phyloP scores from a whole-genome alignment of 2,113 vertebrate species.

The Anolis carolinensis region DNA sequence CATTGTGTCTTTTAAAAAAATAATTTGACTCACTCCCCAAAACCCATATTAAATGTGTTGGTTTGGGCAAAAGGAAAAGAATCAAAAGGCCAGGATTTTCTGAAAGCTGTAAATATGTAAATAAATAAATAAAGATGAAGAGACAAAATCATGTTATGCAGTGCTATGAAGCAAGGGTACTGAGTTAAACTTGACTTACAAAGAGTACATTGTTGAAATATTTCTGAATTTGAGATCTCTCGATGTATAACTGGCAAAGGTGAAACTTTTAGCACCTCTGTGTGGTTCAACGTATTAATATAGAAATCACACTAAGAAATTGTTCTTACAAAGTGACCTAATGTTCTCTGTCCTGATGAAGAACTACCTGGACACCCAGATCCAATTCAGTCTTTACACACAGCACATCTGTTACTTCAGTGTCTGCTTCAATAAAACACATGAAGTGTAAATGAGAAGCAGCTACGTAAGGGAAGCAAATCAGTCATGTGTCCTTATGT shows the following conservation, averaged over 20 bases:
- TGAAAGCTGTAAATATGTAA: background rate
- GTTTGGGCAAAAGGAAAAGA: background rate
- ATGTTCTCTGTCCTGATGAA: background rate
- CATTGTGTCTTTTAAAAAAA: background rate
- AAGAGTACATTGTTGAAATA: background rate
- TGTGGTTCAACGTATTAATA: background rate
- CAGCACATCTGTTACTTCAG: background rate
- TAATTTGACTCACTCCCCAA: background rate
- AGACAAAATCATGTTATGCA: constrained; percentile 12
- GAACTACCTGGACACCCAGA: background rate
- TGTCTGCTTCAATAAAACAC: background rate
- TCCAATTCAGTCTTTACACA: background rate
- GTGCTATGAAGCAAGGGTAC: background rate
- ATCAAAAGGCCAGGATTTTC: background rate
- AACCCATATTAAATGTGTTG: background rate
- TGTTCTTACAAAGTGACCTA: background rate
- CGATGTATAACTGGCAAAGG: constrained; percentile 3
- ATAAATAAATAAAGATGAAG: constrained; percentile 11
- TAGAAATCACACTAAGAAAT: background rate
- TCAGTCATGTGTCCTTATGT: background rate
- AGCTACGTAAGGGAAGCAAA: background rate
- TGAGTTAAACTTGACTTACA: background rate
- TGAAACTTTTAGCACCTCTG: constrained; percentile 8
- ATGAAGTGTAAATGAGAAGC: background rate
- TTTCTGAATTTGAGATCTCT: background rate